These are phyloP conservation scores for Noctuana brunneofusca DNA, from an alignment of 2,888 invertebrate genomes.

Conservation along the genomic window DNA sequence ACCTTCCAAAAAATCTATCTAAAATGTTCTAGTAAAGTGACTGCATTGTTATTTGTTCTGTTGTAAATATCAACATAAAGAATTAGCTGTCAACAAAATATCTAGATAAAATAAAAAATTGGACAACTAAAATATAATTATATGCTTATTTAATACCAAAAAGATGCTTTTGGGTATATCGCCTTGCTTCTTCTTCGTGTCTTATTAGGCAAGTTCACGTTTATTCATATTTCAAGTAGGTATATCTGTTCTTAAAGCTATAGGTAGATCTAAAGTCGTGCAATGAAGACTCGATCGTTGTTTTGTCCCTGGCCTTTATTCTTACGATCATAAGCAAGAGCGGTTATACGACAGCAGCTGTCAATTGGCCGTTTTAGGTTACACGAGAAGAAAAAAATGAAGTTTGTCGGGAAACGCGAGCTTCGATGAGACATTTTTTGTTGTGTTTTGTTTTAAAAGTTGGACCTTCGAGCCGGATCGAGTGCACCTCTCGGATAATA, in stretches of 20 bases:
- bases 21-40: too few relatives aligned
- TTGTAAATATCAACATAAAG: too few relatives aligned
- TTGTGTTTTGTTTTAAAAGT: constrained; percentile 43
- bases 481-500: constrained; percentile 51
- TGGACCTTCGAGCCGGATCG: constrained; percentile 56
- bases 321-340: constrained; percentile 42
- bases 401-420: constrained; percentile 52
- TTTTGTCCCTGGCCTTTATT: constrained; percentile 6
- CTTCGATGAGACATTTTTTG: constrained; percentile 44
- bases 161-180: background rate
- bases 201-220: background rate
- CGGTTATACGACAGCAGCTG: constrained; percentile 56
- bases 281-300: constrained; percentile 1
- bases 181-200: background rate
- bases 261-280: background rate
- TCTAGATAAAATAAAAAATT: too few relatives aligned
- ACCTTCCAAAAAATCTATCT: too few relatives aligned
- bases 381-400: constrained; percentile 51
- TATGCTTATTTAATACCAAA: too few relatives aligned
- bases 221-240: background rate
- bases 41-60: too few relatives aligned
- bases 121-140: background rate
- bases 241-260: too few relatives aligned
- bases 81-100: too few relatives aligned
- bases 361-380: constrained; percentile 59